Base-by-base conservation (phyloP, 2,113 vertebrate species). In the Shinisaurus crocodilurus region DNA sequence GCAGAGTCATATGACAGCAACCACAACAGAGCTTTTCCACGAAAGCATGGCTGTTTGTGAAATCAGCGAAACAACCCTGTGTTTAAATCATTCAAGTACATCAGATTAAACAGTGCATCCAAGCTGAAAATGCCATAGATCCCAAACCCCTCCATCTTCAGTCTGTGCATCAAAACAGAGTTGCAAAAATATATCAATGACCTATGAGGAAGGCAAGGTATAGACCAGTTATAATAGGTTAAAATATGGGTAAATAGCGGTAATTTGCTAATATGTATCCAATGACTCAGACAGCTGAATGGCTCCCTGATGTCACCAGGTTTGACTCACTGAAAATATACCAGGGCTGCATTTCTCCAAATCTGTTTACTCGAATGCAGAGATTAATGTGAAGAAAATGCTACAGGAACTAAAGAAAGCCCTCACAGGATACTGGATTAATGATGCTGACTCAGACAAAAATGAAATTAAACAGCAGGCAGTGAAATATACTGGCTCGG, bases 251-350 rank as follows among this genome's bases (percentile, higher is more conserved):
- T 63, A 87, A 89, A 65, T 70, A 89, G 90, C 34, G 10, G 16
- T 90, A 89, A 82, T 85, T 80, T 91, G 87, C 80, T 95, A 93
- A 95, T 93, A 95, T 91, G 85, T 89, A 95, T 92, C 88, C 72
- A 86, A 45, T 93, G 90, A 94, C 92, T 96, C 92, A 92, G 88
- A 82, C 82, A 90, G 69, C 88, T 84, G 67, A 88, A 86, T 93
- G 20, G 20, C 76, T 93, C 87, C 90, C 75, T 86, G 84, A 27
- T 1, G 1, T 65, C 74, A 27, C 85, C 92, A 60, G 37, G 13
- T 72, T 92, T 93, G 70, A 93, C 91, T 95, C 63, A 45, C 89
- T 85, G 87, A 9, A 25, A 80, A 76, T 50, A 70, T 50, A 34
- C 18, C 65, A 80, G 77, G 72, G 54, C 65, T 89, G 75, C 37